Evolutionary conservation across 2,113 vertebrate species (phyloP), one percentile per base, ranked within the genome.

Genomic region (Sinocyclocheilus anshuiensis): DNA sequence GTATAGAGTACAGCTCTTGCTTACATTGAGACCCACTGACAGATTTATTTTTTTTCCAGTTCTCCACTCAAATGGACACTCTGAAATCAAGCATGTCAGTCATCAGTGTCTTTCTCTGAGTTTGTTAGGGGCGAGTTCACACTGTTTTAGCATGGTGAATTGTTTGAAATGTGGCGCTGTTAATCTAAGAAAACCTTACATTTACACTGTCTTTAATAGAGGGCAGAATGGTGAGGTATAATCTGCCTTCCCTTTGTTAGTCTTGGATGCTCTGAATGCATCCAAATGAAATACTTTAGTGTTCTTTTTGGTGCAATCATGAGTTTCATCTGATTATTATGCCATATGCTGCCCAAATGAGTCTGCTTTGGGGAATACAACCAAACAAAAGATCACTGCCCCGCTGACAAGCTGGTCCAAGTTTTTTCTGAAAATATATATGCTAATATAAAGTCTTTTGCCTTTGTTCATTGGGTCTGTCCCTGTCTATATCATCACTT

Each of bases 341-440:
- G 15, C 55, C 77, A 80, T 39, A 24, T 80, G 77, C 29, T 36
- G 33, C 6, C 20, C 11, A 36, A n/a, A 79, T 79, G 20, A 79
- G 12, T 76, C 74, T 76, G 74, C 42, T 11, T 45, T 69, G n/a
- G 39, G 33, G 33, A 22, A 42, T 39, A 7, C 39, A n/a, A 13
- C 22, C 36, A 45, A n/a, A 75, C 39, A 45, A 75, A 75, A 75
- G 20, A 45, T 75, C 72, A 45, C 72, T 24, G 72, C 42, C 72
- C 36, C 20, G 20, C 39, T 24, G 39, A 75, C 39, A 26, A 69
- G 29, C 29, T 69, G 29, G 29, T 69, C 26, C 6, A 29, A 36
- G 65, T 33, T 61, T 9, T 65, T 26, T 65, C 24, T 15, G 12
- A 29, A 67, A 29, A 67, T 67, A 67, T 26, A 29, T 67, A 26